Percentiles rank a stretch among this genome's conserved stretches.
These are phyloP conservation scores for Solea senegalensis DNA, from an alignment of 2,113 vertebrate genomes.

Conservation along the genomic window DNA sequence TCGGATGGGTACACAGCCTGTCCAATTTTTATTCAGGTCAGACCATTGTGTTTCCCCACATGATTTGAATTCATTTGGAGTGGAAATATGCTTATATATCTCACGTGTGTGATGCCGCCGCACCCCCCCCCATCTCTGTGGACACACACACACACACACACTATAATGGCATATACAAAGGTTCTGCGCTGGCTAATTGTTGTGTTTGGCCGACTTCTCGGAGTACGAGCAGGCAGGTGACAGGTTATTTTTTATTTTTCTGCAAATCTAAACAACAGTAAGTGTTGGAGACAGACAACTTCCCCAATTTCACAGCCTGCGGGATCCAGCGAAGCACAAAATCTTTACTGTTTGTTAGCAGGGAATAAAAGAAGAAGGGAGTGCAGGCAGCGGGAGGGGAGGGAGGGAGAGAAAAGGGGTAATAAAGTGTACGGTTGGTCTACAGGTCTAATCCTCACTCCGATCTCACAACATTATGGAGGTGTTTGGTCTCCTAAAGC, in stretches of 20 bases:
- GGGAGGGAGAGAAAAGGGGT: constrained; percentile 26
- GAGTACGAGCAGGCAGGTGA: constrained; percentile 43
- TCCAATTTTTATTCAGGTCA: constrained; percentile 69
- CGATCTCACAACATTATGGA: constrained; percentile 39
- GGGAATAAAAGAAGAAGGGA: constrained; percentile 18
- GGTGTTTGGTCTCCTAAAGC: constrained; percentile 46
- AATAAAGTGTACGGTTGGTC: constrained; percentile 11
- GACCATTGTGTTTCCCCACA: constrained; percentile 49
- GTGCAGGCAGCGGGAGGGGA: background rate
- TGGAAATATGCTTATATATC: constrained; percentile 57
- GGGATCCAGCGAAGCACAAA: constrained; percentile 52
- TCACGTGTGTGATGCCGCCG: constrained; percentile 41
- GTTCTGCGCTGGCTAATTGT: constrained; percentile 57
- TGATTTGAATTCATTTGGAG: constrained; percentile 58
- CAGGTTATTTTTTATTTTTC: constrained; percentile 68
- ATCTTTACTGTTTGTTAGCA: constrained; percentile 61
- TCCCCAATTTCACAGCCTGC: constrained; percentile 45
- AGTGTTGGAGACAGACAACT: constrained; percentile 62
- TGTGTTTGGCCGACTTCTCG: constrained; percentile 49
- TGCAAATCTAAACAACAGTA: constrained; percentile 62
- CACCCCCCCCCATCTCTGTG: background rate
- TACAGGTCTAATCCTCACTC: constrained; percentile 33
- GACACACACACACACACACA: constrained; percentile 16
- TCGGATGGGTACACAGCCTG: constrained; percentile 29
- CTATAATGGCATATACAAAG: constrained; percentile 47